Base-by-base conservation (phyloP, 2,888 invertebrate genomes). In the Agrilus cyanescens region DNA sequence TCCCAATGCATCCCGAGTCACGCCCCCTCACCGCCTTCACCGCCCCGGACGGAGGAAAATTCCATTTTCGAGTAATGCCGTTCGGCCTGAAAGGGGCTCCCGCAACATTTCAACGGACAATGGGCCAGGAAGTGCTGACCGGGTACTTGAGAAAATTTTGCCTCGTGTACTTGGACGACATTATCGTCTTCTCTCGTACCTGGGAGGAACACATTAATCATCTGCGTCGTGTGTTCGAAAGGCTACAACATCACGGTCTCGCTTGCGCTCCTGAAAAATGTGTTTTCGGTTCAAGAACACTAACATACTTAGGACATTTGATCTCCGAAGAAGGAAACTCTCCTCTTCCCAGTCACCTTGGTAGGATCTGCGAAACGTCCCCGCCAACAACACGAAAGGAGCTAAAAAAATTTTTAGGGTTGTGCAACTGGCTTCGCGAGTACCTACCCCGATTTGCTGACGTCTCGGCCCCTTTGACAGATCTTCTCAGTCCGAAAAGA, bases 161-260 rank as follows among this genome's bases (percentile, higher is more conserved):
- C 14, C 25, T 50, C 1, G 55, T 53, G 0, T 60, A 59, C 38
- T 38, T 59, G 2, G 58, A 60, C 29, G 57, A 60, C 37, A 54
- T 60, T 4, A 53, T 59, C 1, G 41, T 51, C 0, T 50, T 44
- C 31, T 44, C 43, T 1, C 14, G 45, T 8, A 42, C 20, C 18
- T 29, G 31, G 31, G 47, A 52, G 2, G 49, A 53, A 6, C 51
- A 54, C 34, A 35, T 46, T 1, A 12, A n/a, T 1, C 51, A 53
- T 29, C 41, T 56, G 1, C 33, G 36, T 3, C 32, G 35, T 8
- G 45, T 54, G 4, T 40, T 52, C 10, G 50, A 53, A 32, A 35
- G 51, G 3, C 34, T 54, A 2, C 42, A 44, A 16, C 34, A 40
- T 7, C 49, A 53, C 39, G 36, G 39, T 2, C 40, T 53, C 8